Base-by-base conservation (phyloP, 2,797 vertebrate species). In the Nasua narica region DNA sequence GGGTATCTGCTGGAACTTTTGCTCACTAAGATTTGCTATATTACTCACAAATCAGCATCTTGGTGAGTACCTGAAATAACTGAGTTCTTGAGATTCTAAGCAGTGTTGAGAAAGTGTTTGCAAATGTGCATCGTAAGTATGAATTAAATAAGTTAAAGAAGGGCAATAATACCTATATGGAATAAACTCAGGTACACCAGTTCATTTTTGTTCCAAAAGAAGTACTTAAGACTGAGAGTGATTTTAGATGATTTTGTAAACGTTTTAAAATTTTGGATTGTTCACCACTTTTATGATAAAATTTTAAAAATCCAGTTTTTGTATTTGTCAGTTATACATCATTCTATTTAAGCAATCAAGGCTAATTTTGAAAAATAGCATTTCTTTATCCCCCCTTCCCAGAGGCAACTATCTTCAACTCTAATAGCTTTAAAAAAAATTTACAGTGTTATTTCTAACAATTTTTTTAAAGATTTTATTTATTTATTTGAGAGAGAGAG, bases 1-100 rank as follows among this genome's bases (percentile, higher is more conserved):
- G 99, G 99, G 27, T 99, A 99, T 97, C 98, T 99, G 40, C 98
- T 99, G 78, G 99, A 99, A 95, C 99, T 99, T 94, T 98, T 99
- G 69, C 98, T 99, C 89, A 99, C 99, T 92, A 99, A 99, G 98
- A 99, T 99, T 96, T 98, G 98, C 96, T 99, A 99, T 84, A 95
- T 99, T 95, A 98, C 99, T 82, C 98, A 98, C 98, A 99, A 99
- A 96, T 96, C 79, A 88, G 62, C 95, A 90, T 97, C 97, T 85
- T 97, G 97, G 99, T 99, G 86, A 90, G 98, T 98, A 83, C 12
- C 3, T 91, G 83, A 83, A 96, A 69, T 78, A 65, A 91, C 25
- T 78, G 46, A 48, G 8, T 87, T 96, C 43, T 27, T 91, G 46
- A 93, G 37, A 69, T 92, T 97, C 32, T 23, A 86, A 83, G 79